phyloP scores from a whole-genome alignment of 2,888 invertebrate genomes.

The Pristionchus japonicus region DNA sequence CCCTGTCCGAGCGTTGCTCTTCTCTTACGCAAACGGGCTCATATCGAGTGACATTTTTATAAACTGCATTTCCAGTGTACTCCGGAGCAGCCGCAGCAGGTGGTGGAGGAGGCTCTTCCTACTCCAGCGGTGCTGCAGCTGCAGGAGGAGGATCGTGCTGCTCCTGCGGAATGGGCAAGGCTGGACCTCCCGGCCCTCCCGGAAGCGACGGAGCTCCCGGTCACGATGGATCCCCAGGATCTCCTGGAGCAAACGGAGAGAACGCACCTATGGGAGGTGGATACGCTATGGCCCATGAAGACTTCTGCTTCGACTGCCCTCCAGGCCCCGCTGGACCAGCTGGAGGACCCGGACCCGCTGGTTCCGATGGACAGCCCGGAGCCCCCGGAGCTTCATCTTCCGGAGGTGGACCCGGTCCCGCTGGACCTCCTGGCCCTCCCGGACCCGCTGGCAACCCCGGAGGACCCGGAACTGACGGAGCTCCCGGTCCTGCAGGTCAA shows the following conservation, averaged over 20 bases:
- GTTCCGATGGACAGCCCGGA: constrained; percentile 32
- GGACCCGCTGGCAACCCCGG: constrained; percentile 44
- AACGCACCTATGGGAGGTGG: neutral
- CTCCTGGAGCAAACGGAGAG: neutral
- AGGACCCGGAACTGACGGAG: constrained; percentile 13
- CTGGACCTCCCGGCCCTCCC: constrained; percentile 29
- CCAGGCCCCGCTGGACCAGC: constrained; percentile 39
- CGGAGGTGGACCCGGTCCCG: constrained; percentile 19
- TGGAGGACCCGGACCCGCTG: constrained; percentile 27
- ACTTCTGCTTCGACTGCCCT: constrained; percentile 43
- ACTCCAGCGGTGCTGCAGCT: constrained; percentile 53
- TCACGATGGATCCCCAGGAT: neutral
- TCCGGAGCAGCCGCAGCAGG: constrained; percentile 43
- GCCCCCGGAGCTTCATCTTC: neutral
- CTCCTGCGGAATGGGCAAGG: constrained; percentile 53
- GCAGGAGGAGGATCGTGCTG: constrained; percentile 58
- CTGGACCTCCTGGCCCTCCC: constrained; percentile 39
- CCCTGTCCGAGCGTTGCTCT: too few species aligned
- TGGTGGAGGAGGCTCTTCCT: constrained; percentile 56
- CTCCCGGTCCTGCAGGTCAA: constrained; percentile 34
- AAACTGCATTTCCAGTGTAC: neutral
- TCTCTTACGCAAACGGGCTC: too few species aligned
- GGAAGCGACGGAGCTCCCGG: constrained; percentile 35
- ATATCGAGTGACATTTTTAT: too few species aligned
- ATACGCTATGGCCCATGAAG: neutral